Evolutionary conservation across 2,113 vertebrate genomes (phyloP), one percentile per base, ranked within the genome.

Genomic region (Vombatus ursinus): DNA sequence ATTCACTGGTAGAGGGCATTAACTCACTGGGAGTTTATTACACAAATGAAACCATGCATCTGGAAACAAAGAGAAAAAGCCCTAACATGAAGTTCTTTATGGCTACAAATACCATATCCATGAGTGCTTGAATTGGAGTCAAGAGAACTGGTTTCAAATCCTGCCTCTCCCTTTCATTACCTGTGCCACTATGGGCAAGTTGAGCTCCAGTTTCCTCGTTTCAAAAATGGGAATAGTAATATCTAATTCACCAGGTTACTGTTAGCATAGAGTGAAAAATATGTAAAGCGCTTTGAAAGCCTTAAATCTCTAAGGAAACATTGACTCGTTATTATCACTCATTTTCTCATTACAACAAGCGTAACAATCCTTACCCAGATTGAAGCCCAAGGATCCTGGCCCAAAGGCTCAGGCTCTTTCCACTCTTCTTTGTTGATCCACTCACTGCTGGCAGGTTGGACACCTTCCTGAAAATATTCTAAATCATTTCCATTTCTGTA

Each of bases 201-300:
- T 24, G 92, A 95, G 92, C 48, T 23, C 51, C 31, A n/a, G 26
- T 3, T 49, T 93, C 22, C 28, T 95, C 25, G 68, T 24, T 8
- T 57, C n/a, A 53, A 91, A 54, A 95, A 92, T 96, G 50, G 51
- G n/a, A 91, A 51, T 31, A 5, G 68, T 91, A 93, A 24, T 23
- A 0, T 14, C 50, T 4, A 77, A 24, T 24, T 96, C 28, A 8
- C 1, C n/a, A 25, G 19, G 44, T 23, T 47, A 12, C 50, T 54
- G 52, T 53, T 89, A 96, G 93, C n/a, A 57, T 1, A 49, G 57
- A 84, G 49, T 6, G 25, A 93, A 24, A 57, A 5, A 53, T 7
- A 53, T 52, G 52, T 6, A 53, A 53, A 52, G 52, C 57, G 37
- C 28, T 37, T 37, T 5, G 12, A 68, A 68, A 68, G 61, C 31